These are phyloP conservation scores for Rattus rattus DNA, from an alignment of 2,113 vertebrate species.

Conservation along the genomic window DNA sequence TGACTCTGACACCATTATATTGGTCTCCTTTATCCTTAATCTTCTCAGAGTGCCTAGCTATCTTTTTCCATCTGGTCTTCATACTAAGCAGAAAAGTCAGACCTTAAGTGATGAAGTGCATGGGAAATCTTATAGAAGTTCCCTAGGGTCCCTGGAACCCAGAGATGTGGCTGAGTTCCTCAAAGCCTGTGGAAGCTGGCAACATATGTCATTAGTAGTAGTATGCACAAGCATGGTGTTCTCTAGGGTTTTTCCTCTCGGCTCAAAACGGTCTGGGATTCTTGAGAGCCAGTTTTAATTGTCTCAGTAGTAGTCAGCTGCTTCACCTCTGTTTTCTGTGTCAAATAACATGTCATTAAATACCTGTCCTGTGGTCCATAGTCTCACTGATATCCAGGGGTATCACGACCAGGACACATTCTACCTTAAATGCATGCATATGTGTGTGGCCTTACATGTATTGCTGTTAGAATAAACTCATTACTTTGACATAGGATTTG, in stretches of 20 bases:
- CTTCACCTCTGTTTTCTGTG: not conserved
- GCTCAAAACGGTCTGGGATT: not conserved
- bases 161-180: constrained; percentile 3
- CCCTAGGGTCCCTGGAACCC: not conserved
- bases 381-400: not conserved
- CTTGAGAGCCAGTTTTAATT: constrained; percentile 33
- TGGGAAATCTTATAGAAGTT: constrained; percentile 47
- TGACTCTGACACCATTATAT: constrained; percentile 67
- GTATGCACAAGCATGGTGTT: not conserved
- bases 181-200: not conserved
- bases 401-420: not conserved
- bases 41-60: constrained; percentile 69
- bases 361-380: not conserved
- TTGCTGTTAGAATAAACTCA: not conserved
- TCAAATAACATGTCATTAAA: not conserved
- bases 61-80: constrained; percentile 72
- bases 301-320: not conserved
- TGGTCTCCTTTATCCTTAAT: constrained; percentile 64
- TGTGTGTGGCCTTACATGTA: not conserved
- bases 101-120: not conserved
- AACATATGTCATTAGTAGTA: not conserved
- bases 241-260: not conserved
- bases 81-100: constrained; percentile 51
- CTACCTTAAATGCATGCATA: not conserved
- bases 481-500: not conserved